Evolutionary conservation across 2,888 invertebrate species (phyloP), one percentile per base, ranked within the genome.

Genomic region (Drosophila anomelani): DNA sequence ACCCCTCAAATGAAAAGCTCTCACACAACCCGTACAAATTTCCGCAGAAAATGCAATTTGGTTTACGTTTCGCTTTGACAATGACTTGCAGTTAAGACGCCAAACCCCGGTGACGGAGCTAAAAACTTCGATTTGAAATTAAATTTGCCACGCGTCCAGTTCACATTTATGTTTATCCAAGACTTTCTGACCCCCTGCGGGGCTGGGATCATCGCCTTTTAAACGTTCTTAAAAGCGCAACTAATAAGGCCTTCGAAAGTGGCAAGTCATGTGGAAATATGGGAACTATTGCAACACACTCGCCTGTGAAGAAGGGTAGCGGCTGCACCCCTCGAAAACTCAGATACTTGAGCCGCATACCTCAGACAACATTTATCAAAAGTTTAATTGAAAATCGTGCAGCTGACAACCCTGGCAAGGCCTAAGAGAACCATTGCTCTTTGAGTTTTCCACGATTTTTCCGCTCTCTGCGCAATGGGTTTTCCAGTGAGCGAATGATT

Each of bases 231-330:
- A 87, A 85, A 87, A 81, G 82, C 74, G 88, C 85, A 88, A 85
- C 82, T 89, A 89, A 85, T 89, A 85, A 77, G 77, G 72, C 74
- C 77, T 77, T 77, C 77, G 75, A 87, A 56, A 69, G 20, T 63
- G 49, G 20, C 62, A 63, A 75, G 62, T 76, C 73, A 71, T 63
- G 72, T 64, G 63, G 77, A 77, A 77, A 63, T 58, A 57, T 67
- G 67, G 36, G 54, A 56, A 73, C 47, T 58, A 70, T 70, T 69
- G 71, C 72, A 71, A 20, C 51, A 43, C 36, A 9, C 36, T 3
- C 64, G 38, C n/a, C 17, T 10, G 2, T 15, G 15, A 15, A n/a
- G 47, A 59, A 43, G 56, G 56, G 56, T 56, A 44, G 23, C 20
- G 38, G 26, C 38, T 26, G 47, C 47, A 47, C 29, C 47, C 34